Evolutionary conservation across 2,888 invertebrate genomes (phyloP).

Genomic region (Thymelicus acteon): DNA sequence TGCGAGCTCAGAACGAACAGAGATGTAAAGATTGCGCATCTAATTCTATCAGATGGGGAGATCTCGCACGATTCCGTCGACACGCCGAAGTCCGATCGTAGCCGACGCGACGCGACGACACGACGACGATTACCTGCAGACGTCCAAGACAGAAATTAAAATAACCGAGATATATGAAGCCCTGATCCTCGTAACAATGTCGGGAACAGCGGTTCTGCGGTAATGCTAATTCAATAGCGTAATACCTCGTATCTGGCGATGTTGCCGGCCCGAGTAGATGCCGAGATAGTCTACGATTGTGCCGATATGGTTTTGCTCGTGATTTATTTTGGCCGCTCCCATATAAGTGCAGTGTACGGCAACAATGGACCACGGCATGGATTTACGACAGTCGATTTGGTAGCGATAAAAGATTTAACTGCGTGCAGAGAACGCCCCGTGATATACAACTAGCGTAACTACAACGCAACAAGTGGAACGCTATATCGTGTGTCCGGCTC

Average conservation of each 20-base stretch:
- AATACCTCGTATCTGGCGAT: constrained; percentile 74
- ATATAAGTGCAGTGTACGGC: constrained; percentile 77
- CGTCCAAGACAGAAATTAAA: constrained; percentile 69
- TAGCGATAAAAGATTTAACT: constrained; percentile 78
- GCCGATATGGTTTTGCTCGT: constrained; percentile 81
- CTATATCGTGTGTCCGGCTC: constrained; percentile 14
- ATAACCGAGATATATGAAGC: constrained; percentile 71
- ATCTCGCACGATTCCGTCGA: constrained; percentile 72
- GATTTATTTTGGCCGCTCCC: constrained; percentile 82
- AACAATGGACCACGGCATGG: constrained; percentile 76
- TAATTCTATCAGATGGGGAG: constrained; percentile 61
- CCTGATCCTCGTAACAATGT: constrained; percentile 65
- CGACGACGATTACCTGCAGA: no score
- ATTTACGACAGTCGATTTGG: constrained; percentile 82
- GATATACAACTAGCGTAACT: constrained; percentile 15
- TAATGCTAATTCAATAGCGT: constrained; percentile 83
- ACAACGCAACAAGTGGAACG: constrained; percentile 29
- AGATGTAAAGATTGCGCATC: constrained; percentile 69
- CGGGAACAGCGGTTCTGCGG: constrained; percentile 76
- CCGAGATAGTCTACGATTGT: constrained; percentile 74
- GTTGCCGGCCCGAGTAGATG: constrained; percentile 64
- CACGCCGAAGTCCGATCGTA: constrained; percentile 46
- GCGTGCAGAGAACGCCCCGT: constrained; percentile 44
- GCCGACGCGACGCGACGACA: constrained; percentile 43
- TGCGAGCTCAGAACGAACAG: constrained; percentile 48